Evolutionary conservation across 2,113 vertebrate genomes (phyloP).

Genomic region (Mellivora capensis): DNA sequence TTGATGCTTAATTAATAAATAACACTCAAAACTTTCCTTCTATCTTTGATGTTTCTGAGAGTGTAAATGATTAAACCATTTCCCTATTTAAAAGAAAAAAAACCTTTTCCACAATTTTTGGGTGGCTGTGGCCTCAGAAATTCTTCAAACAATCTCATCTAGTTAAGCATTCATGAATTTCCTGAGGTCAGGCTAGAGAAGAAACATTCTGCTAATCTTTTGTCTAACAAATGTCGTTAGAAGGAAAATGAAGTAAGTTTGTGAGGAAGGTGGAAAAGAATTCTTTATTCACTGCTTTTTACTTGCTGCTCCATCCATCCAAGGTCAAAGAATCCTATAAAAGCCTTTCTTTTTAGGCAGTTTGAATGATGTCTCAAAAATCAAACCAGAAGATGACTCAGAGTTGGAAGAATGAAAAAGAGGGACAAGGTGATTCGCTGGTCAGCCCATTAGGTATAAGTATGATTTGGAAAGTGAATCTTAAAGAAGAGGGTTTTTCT

Average conservation of each 20-base stretch:
- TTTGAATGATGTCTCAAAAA: background rate
- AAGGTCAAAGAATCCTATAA: background rate
- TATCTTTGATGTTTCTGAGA: background rate
- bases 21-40: background rate
- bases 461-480: background rate
- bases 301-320: background rate
- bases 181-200: background rate
- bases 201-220: background rate
- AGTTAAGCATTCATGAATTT: background rate
- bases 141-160: background rate
- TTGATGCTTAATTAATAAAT: background rate
- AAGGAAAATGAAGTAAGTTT: background rate
- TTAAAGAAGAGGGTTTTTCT: background rate
- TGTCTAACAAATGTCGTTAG: background rate
- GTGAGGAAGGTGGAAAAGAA: background rate
- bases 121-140: background rate
- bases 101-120: background rate
- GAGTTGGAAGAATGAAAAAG: background rate
- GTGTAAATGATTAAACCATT: background rate
- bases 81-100: background rate
- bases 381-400: background rate
- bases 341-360: background rate
- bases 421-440: background rate
- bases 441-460: background rate
- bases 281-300: background rate